A percentile compares a stretch with the other conserved stretches of the same genome.
phyloP scores from a whole-genome alignment of 2,797 vertebrate species.

The Rhabdophis nuchalis region DNA sequence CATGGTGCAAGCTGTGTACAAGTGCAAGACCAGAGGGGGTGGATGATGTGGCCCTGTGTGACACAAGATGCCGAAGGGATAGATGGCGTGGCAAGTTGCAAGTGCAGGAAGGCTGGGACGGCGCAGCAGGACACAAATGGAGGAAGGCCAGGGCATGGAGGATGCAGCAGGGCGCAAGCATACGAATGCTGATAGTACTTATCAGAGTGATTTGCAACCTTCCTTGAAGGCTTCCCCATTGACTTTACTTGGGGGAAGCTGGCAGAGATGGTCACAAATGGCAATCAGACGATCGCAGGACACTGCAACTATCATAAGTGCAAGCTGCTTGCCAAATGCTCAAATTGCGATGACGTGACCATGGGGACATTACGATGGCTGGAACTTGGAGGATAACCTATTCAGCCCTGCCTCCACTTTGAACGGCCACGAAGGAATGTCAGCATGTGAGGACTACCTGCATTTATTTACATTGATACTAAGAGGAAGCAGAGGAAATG shows the following conservation, averaged over 20 bases:
- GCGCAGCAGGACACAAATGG: not conserved
- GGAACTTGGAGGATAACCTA: not conserved
- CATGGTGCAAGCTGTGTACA: not conserved
- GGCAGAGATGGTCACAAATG: not conserved
- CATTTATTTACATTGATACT: not conserved
- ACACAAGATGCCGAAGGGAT: not conserved
- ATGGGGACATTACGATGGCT: not conserved
- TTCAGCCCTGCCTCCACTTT: not conserved
- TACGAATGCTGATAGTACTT: not conserved
- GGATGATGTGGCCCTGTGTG: not conserved
- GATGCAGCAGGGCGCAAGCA: not conserved
- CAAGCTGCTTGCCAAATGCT: not conserved
- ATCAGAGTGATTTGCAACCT: not conserved
- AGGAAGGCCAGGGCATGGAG: not conserved
- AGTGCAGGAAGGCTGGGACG: not conserved
- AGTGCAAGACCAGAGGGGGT: not conserved
- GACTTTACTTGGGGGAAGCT: not conserved
- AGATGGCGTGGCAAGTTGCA: not conserved
- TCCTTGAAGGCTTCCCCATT: not conserved
- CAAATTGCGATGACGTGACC: not conserved
- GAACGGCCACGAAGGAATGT: not conserved
- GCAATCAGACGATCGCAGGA: not conserved
- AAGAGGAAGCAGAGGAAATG: not conserved
- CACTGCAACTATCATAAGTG: not conserved
- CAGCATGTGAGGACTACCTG: not conserved